These are phyloP conservation scores for Andrena trimmerana DNA, from an alignment of 2,888 invertebrate genomes.

Conservation along the genomic window DNA sequence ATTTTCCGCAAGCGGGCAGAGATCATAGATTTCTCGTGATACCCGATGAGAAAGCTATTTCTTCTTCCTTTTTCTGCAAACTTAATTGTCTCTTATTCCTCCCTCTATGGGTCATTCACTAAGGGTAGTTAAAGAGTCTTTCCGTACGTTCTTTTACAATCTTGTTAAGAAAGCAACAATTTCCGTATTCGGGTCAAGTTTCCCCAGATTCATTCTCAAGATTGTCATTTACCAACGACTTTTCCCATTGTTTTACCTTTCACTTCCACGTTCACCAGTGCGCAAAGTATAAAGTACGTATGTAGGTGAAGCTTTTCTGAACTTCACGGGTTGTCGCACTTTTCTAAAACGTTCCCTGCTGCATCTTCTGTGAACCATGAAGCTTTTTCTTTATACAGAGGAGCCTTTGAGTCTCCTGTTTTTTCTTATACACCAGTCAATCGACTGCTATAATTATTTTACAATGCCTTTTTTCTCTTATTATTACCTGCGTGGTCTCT, in stretches of 20 bases:
- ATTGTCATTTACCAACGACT: neutral
- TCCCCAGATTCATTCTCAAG: neutral
- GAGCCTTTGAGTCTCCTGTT: neutral
- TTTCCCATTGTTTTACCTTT: conserved; percentile 26
- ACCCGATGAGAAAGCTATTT: neutral
- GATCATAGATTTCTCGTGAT: neutral
- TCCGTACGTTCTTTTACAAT: neutral
- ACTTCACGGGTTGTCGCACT: neutral
- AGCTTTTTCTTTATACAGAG: neutral
- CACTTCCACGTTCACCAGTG: neutral
- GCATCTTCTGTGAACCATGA: neutral
- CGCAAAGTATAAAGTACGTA: neutral
- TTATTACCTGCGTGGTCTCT: neutral
- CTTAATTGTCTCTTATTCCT: neutral
- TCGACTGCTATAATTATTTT: conserved; percentile 11
- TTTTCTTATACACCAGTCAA: neutral
- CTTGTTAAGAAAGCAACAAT: too few species aligned
- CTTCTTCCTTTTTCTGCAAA: neutral
- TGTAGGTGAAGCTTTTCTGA: neutral
- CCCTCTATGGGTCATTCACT: neutral
- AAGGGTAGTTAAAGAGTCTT: neutral
- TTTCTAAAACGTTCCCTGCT: neutral
- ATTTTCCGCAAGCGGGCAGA: neutral
- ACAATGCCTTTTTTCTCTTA: neutral
- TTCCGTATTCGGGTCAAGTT: too few species aligned